phyloP scores from a whole-genome alignment of 1,140 invertebrate species.

The Asobara japonica region DNA sequence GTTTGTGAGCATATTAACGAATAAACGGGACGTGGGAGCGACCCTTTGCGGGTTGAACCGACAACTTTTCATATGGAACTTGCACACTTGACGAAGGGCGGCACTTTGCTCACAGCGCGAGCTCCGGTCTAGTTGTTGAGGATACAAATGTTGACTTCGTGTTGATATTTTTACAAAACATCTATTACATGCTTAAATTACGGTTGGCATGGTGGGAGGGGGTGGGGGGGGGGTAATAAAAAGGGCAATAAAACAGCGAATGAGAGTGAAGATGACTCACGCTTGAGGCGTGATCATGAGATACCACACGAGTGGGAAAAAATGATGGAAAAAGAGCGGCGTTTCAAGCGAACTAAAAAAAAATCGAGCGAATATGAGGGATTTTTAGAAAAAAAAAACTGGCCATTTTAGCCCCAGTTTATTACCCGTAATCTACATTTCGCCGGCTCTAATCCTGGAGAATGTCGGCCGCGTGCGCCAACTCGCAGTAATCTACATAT shows the following conservation, averaged over 20 bases:
- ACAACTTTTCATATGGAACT: no score
- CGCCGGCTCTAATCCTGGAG: constrained; percentile 40
- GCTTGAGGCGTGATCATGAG: not conserved
- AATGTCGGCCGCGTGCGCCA: constrained; percentile 30
- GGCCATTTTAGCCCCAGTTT: not conserved
- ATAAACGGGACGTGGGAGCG: no score
- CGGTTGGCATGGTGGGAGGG: no score
- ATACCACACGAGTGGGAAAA: not conserved
- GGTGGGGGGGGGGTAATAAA: no score
- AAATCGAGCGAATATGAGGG: not conserved
- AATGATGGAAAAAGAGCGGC: not conserved
- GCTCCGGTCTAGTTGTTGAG: no score
- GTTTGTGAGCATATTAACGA: no score
- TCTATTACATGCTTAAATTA: no score
- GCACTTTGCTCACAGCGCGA: no score
- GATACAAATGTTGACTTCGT: no score
- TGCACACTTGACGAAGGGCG: no score
- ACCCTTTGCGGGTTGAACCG: no score
- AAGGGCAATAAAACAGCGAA: not conserved
- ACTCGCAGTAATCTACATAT: constrained; percentile 43
- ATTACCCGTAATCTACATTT: constrained; percentile 42
- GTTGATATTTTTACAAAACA: no score
- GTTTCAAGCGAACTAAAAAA: not conserved
- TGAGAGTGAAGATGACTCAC: constrained; percentile 7
- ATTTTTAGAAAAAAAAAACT: constrained; percentile 24